Conservation (phyloP, 2,113 vertebrate genomes). For the Dasyornis broadbenti region DNA sequence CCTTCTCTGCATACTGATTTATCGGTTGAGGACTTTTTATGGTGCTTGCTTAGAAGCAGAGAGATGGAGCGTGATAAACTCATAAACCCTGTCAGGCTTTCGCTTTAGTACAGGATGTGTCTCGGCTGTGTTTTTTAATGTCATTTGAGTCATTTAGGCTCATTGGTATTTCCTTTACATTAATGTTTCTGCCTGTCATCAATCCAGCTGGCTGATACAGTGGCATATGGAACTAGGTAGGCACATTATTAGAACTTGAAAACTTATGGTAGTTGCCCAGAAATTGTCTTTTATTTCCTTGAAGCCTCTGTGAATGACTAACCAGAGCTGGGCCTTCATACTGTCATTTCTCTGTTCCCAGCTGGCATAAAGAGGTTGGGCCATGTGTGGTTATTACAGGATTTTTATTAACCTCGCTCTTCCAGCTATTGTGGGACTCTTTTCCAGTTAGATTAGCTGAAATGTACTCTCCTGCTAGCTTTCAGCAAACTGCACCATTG, state of each 20-base stretch:
- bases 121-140: background rate
- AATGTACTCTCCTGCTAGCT: background rate
- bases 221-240: background rate
- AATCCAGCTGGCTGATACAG: background rate
- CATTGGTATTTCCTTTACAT: background rate
- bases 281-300: background rate
- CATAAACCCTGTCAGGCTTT: background rate
- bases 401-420: slow-evolving; percentile 4
- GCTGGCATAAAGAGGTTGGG: background rate
- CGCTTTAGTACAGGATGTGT: background rate
- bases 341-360: background rate
- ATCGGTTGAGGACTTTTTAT: slow-evolving; percentile 34
- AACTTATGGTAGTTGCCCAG: background rate
- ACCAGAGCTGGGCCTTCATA: background rate
- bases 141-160: background rate
- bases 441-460: background rate
- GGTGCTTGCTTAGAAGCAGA: slow-evolving; percentile 19
- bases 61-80: background rate
- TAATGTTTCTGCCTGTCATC: background rate
- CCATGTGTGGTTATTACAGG: background rate
- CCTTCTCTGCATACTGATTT: slow-evolving; percentile 6
- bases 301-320: background rate
- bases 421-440: background rate
- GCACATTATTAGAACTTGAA: background rate
- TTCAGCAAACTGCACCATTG: background rate